These are phyloP conservation scores for Elegia similella DNA, from an alignment of 2,888 invertebrate genomes.

Conservation along the genomic window DNA sequence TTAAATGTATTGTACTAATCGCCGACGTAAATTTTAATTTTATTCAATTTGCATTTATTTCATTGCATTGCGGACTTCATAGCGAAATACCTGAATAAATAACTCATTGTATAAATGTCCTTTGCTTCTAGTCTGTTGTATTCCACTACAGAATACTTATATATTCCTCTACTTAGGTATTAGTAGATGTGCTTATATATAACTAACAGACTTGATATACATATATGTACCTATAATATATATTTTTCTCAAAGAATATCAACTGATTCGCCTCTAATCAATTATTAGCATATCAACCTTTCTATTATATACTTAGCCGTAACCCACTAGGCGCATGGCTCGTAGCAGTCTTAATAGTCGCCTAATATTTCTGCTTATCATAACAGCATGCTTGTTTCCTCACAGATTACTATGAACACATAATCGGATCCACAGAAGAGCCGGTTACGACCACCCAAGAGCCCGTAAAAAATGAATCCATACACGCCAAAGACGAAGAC, in stretches of 20 bases:
- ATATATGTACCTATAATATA: no score
- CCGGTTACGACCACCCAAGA: slow-evolving; percentile 40
- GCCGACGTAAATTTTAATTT: no score
- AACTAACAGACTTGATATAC: no score
- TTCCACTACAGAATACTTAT: no score
- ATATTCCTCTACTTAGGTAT: no score
- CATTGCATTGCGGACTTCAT: no score
- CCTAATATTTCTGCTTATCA: slow-evolving; percentile 62
- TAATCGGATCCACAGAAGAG: slow-evolving; percentile 44
- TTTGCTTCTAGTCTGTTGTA: no score
- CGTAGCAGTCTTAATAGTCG: slow-evolving; percentile 23
- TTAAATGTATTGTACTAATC: not conserved
- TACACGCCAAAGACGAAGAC: slow-evolving; percentile 60
- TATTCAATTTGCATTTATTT: no score
- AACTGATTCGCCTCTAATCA: not conserved
- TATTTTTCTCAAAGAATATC: no score
- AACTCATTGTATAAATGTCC: no score
- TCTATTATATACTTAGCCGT: not conserved
- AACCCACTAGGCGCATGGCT: not conserved
- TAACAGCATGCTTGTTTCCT: slow-evolving; percentile 61
- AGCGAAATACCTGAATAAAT: no score
- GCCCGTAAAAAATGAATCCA: slow-evolving; percentile 43
- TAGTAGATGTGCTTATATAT: no score
- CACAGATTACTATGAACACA: slow-evolving; percentile 50
- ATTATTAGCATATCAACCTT: not conserved